These are phyloP conservation scores for Gambusia affinis DNA, from an alignment of 2,113 vertebrate species.

Conservation along the genomic window DNA sequence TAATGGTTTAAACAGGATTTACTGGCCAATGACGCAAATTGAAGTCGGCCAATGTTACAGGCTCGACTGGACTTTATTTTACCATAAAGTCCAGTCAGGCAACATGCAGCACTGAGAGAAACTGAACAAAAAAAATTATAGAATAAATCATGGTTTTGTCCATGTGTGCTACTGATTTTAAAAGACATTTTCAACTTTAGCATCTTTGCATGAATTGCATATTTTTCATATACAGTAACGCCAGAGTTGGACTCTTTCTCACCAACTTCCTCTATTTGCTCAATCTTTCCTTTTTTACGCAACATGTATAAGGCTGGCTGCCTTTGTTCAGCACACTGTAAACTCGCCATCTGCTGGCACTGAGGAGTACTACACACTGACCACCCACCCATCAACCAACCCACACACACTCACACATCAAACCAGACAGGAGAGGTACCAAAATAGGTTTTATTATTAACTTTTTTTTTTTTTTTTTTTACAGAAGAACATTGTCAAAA, in stretches of 20 bases:
- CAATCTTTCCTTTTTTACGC: not conserved
- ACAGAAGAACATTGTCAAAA: slow-evolving; percentile 79
- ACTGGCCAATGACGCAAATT: too few relatives aligned
- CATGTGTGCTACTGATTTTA: too few relatives aligned
- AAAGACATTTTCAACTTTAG: not conserved
- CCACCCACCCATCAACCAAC: slow-evolving; percentile 7
- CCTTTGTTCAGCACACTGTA: not conserved
- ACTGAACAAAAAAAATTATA: too few relatives aligned
- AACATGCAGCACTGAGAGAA: not conserved
- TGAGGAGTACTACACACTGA: slow-evolving; percentile 25
- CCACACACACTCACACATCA: slow-evolving; percentile 18
- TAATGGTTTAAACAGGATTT: too few relatives aligned
- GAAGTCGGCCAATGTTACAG: too few relatives aligned
- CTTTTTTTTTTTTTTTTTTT: slow-evolving; percentile 73
- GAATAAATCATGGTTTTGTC: too few relatives aligned
- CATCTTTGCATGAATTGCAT: not conserved
- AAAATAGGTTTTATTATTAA: slow-evolving; percentile 81
- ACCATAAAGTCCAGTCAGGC: not conserved
- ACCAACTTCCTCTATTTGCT: not conserved
- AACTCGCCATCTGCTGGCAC: slow-evolving; percentile 48
- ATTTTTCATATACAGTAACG: not conserved
- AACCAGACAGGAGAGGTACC: slow-evolving; percentile 23
- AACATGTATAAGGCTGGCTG: too few relatives aligned
- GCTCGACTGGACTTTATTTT: too few relatives aligned
- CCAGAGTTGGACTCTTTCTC: not conserved